Evolutionary conservation across 2,113 vertebrate species (phyloP).

Genomic region (Lichenostomus cassidix): DNA sequence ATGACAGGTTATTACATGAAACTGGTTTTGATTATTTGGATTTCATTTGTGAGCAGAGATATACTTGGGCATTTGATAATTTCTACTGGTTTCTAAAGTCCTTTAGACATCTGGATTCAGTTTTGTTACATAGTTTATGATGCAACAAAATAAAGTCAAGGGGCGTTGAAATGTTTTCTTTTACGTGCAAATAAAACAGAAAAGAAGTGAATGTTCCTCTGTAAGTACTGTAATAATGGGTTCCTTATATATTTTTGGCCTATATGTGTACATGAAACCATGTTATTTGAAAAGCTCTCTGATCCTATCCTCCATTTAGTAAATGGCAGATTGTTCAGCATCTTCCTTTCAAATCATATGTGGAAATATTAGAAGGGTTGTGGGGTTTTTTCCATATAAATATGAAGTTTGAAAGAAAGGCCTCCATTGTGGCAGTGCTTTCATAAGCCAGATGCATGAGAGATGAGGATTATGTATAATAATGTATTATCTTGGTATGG

Average conservation of each 20-base stretch:
- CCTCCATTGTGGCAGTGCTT: not conserved
- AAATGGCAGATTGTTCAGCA: not conserved
- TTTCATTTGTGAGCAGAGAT: not conserved
- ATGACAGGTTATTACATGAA: not conserved
- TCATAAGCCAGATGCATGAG: not conserved
- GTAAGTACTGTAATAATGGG: not conserved
- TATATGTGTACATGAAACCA: not conserved
- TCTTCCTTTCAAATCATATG: not conserved
- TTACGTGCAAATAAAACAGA: not conserved
- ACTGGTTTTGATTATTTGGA: not conserved
- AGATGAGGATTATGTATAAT: not conserved
- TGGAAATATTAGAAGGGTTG: not conserved
- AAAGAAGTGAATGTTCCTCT: not conserved
- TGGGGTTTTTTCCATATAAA: fast-evolving
- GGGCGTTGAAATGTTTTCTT: not conserved
- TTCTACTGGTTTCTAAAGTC: not conserved
- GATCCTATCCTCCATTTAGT: not conserved
- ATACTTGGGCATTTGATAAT: not conserved
- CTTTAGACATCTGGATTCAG: not conserved
- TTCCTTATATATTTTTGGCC: not conserved
- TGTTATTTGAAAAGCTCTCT: not conserved
- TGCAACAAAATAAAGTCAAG: not conserved
- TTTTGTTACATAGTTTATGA: not conserved
- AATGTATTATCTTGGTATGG: not conserved
- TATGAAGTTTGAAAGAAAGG: not conserved